Percentiles rank a stretch among this genome's conserved stretches.
Conservation (phyloP, 2,113 vertebrate species). For the Phaetusa simplex region DNA sequence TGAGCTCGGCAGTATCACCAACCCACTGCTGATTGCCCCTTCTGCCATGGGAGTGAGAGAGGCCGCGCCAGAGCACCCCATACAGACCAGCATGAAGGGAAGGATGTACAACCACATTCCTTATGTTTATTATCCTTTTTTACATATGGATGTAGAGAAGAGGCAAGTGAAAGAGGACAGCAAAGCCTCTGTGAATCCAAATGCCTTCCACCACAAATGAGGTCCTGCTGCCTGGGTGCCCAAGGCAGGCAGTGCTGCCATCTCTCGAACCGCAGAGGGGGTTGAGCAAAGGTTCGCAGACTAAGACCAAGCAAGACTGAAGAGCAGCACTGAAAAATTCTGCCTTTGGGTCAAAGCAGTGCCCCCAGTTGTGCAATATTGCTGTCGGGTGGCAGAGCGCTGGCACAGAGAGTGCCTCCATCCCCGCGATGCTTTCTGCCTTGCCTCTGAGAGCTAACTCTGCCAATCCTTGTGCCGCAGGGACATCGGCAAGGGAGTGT, state of each 20-base stretch:
- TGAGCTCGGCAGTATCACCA: not conserved
- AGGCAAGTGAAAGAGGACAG: not conserved
- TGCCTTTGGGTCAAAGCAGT: not conserved
- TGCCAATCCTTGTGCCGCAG: not conserved
- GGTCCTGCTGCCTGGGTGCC: not conserved
- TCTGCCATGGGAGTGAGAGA: not conserved
- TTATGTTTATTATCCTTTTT: not conserved
- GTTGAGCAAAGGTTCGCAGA: rapidly evolving
- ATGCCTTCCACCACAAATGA: not conserved
- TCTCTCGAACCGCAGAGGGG: rapidly evolving
- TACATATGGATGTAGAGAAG: not conserved
- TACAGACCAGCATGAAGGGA: not conserved
- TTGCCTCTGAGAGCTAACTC: not conserved
- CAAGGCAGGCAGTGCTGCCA: not conserved
- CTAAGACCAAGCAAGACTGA: not conserved
- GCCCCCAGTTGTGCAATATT: too few relatives aligned
- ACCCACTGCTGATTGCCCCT: not conserved
- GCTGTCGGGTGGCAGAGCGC: not conserved
- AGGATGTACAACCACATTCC: not conserved
- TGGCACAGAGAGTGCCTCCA: rapidly evolving
- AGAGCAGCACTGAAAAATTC: not conserved
- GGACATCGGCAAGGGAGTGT: rapidly evolving
- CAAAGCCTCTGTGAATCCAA: not conserved
- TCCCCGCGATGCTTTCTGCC: not conserved
- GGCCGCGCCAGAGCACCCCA: rapidly evolving